Evolutionary conservation across 2,888 invertebrate species (phyloP).

Genomic region (Euplexia lucipara): DNA sequence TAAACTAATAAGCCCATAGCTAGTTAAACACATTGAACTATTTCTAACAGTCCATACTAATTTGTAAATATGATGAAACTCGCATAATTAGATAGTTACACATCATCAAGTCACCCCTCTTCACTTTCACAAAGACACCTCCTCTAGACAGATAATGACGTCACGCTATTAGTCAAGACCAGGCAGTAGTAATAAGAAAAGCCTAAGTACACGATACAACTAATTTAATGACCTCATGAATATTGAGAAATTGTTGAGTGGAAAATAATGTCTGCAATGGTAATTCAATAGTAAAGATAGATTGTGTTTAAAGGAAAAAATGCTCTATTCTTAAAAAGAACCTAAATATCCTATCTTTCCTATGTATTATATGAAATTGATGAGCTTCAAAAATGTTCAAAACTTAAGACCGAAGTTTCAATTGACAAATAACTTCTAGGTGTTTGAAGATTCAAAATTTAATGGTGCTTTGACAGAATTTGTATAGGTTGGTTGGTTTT

Average conservation of each 20-base stretch:
- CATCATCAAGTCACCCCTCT: constrained; percentile 55
- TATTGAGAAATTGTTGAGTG: no score
- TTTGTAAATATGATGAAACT: constrained; percentile 31
- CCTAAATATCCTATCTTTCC: no score
- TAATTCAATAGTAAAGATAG: no score
- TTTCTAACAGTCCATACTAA: constrained; percentile 1
- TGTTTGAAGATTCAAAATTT: no score
- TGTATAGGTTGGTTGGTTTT: no score
- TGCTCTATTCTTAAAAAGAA: no score
- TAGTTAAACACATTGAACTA: background rate
- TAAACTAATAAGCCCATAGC: constrained; percentile 13
- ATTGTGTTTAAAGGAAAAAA: no score
- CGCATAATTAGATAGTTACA: constrained; percentile 37
- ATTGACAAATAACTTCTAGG: no score
- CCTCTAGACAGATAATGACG: constrained; percentile 30
- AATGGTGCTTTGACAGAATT: no score
- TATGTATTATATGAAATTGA: no score
- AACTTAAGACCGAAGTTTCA: no score
- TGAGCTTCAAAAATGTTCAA: no score
- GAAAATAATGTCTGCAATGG: background rate
- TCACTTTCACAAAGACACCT: constrained; percentile 31
- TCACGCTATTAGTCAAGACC: constrained; percentile 21
- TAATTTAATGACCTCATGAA: background rate
- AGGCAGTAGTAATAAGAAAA: constrained; percentile 17
- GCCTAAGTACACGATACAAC: background rate